Base-by-base conservation (phyloP, 2,797 vertebrate species). In the Luscinia megarhynchos region DNA sequence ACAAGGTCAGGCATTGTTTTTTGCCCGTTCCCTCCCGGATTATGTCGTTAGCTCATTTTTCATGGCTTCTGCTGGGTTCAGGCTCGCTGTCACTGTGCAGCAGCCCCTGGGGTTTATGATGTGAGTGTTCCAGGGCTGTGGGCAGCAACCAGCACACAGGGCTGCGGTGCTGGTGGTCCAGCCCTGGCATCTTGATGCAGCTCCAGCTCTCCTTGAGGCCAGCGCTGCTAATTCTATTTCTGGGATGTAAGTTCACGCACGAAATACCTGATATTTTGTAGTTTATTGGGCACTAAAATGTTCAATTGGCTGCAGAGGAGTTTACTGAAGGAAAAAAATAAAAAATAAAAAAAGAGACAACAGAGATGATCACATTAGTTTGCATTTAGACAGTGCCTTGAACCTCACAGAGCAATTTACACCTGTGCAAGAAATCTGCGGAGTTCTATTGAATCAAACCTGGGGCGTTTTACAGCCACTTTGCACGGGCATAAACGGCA, bases 391-490 rank as follows among this genome's bases (percentile, higher is more conserved):
- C 77, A 18, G 54, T 45, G 82, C 83, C 66, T 73, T 81, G 82
- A 91, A 88, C 36, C 10, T 80, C 91, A 38, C 89, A 86, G 85
- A 94, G 69, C 94, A 94, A 96, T 96, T 96, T 95, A 90, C 96
- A 96, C 96, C 95, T 95, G 90, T 72, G 74, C 3, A 0, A 91
- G 76, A 69, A 92, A 73, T 41, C 76, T 88, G 73, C 12, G 4
- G 85, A 59, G 51, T 91, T 95, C 43, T 78, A 50, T 90, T 55
- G 91, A 79, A 63, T 73, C 85, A 93, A 88, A 91, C 77, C 94
- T 17, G 85, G 87, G 87, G 85, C 93, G 24, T 95, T 96, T 96
- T 95, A 94, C 93, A 95, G 95, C 94, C 94, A 57, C 93, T 96
- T 96, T 84, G 94, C 93, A 76, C 7, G 7, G 78, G 86, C 94